Evolutionary conservation across 2,113 vertebrate species (phyloP).

Genomic region (Otus sunia): DNA sequence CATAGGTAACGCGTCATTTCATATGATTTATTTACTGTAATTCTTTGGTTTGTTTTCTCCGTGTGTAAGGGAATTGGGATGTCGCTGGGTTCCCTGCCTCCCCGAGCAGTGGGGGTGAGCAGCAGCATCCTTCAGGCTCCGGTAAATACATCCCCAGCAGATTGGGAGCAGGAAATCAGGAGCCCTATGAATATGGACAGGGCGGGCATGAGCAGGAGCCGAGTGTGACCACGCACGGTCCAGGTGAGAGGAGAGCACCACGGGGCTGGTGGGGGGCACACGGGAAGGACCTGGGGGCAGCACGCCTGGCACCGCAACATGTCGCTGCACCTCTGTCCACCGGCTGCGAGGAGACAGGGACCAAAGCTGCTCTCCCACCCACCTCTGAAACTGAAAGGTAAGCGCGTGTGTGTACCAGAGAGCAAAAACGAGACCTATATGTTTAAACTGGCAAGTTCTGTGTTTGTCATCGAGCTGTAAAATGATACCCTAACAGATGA

Average conservation of each 20-base stretch:
- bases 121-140: not conserved
- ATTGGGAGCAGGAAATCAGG: not conserved
- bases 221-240: fast-evolving
- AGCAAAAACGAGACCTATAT: slow-evolving; percentile 23
- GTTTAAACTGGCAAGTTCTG: slow-evolving; percentile 61
- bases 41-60: not conserved
- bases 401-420: not conserved
- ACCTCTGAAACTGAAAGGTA: not conserved
- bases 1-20: fast-evolving
- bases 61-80: fast-evolving
- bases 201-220: not conserved
- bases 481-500: slow-evolving; percentile 61
- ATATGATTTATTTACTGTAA: not conserved
- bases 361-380: not conserved
- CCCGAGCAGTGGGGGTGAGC: fast-evolving
- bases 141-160: fast-evolving
- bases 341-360: fast-evolving
- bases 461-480: slow-evolving; percentile 60
- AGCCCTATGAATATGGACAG: fast-evolving
- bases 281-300: fast-evolving
- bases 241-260: not conserved
- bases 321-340: not conserved
- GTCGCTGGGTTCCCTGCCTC: not conserved
- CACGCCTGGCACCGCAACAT: fast-evolving
- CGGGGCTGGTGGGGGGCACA: not conserved